Evolutionary conservation across 2,113 vertebrate species (phyloP).

Genomic region (Cynopterus brachyotis): DNA sequence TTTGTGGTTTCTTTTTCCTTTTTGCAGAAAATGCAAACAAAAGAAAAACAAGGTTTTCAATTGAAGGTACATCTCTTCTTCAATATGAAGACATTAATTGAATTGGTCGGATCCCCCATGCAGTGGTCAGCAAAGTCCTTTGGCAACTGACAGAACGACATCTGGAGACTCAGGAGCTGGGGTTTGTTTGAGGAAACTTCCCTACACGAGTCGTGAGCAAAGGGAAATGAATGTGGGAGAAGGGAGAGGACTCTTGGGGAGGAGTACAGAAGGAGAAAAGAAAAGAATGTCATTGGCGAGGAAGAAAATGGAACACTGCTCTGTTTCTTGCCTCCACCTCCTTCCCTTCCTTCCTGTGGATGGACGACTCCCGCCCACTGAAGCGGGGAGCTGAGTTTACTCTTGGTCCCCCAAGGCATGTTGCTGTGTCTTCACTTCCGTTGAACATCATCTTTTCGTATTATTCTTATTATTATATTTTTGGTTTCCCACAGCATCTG

Average conservation of each 20-base stretch:
- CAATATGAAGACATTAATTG: conserved; percentile 94
- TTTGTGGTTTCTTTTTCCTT: conserved; percentile 81
- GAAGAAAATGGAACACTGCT: conserved; percentile 59
- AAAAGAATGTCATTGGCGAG: conserved; percentile 78
- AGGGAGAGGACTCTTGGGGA: conserved; percentile 47
- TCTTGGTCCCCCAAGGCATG: conserved; percentile 68
- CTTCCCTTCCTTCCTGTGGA: conserved; percentile 77
- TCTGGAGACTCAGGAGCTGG: conserved; percentile 79
- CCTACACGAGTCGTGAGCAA: conserved; percentile 76
- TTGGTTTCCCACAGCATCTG: conserved; percentile 77
- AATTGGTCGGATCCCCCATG: conserved; percentile 88
- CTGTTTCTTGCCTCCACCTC: conserved; percentile 75
- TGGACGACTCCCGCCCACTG: conserved; percentile 71
- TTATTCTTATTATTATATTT: conserved; percentile 81
- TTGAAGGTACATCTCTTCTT: conserved; percentile 91
- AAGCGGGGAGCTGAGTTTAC: conserved; percentile 71
- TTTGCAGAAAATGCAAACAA: conserved; percentile 91
- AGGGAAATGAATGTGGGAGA: conserved; percentile 53
- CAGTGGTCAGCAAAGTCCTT: conserved; percentile 88
- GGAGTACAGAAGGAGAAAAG: conserved; percentile 73
- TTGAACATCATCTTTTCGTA: conserved; percentile 80
- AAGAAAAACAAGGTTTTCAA: conserved; percentile 88
- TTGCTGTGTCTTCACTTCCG: conserved; percentile 76
- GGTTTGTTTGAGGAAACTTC: conserved; percentile 77
- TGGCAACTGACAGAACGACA: conserved; percentile 82